Conservation (phyloP, 2,113 vertebrate species). For the Sebastes schlegelii region DNA sequence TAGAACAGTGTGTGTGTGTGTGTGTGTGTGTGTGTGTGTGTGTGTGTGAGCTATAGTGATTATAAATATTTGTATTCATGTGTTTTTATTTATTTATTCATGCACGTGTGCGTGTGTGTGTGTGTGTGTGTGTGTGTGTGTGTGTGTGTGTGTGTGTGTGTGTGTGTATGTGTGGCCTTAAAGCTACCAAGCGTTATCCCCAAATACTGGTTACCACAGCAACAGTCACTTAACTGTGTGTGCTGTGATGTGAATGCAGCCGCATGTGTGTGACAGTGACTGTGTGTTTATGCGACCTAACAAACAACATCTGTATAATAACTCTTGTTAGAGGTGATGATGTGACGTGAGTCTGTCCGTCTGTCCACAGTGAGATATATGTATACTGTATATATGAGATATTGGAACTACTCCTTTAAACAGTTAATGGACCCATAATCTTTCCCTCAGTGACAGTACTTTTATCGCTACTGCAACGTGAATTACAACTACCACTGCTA, state of each 20-base stretch:
- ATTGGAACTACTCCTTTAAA: too few relatives aligned
- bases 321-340: not conserved
- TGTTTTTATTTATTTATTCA: constrained; percentile 30
- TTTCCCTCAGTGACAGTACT: too few relatives aligned
- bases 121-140: not conserved
- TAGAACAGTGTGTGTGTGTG: not conserved
- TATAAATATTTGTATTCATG: constrained; percentile 34
- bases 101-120: not conserved
- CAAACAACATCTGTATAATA: constrained; percentile 6
- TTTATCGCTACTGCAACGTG: too few relatives aligned
- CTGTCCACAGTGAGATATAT: too few relatives aligned
- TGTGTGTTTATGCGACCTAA: constrained; percentile 23
- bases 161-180: constrained; percentile 12
- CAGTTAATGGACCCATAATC: too few relatives aligned
- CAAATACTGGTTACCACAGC: constrained; percentile 55
- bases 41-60: not conserved
- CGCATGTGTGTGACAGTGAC: not conserved
- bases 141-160: constrained; percentile 12
- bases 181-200: constrained; percentile 47
- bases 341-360: too few relatives aligned
- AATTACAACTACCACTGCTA: too few relatives aligned
- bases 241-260: not conserved
- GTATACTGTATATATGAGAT: too few relatives aligned
- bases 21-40: constrained; percentile 12
- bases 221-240: constrained; percentile 41